A percentile compares a stretch with the other conserved stretches of the same genome.
These are phyloP conservation scores for Zosterops hypoxanthus DNA, from an alignment of 2,113 vertebrate species.

Conservation along the genomic window DNA sequence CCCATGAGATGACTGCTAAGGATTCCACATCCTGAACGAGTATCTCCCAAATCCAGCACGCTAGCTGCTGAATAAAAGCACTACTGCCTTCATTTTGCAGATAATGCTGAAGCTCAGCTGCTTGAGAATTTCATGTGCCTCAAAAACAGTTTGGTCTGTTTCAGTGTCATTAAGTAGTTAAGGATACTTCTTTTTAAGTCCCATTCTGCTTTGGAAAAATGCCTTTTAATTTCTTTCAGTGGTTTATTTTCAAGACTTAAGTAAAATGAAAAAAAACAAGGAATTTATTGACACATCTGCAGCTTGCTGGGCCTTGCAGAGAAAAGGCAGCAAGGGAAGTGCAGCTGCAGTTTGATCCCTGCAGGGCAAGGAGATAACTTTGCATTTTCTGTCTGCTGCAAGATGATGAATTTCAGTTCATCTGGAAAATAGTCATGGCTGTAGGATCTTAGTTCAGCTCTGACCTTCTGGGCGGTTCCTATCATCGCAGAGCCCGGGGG, in stretches of 20 bases:
- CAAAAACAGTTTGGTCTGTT: background rate
- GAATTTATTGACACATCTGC: background rate
- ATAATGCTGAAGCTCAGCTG: accelerated
- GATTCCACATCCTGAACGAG: background rate
- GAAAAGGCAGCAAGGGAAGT: background rate
- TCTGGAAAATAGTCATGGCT: constrained; percentile 33
- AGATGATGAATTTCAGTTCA: constrained; percentile 43
- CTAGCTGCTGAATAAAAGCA: background rate
- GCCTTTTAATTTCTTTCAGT: background rate
- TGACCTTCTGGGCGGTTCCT: background rate
- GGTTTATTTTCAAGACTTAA: background rate
- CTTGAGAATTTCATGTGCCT: background rate
- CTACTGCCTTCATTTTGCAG: background rate
- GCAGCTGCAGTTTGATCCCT: constrained; percentile 51
- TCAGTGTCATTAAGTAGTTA: background rate
- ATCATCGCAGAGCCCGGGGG: accelerated
- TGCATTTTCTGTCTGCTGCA: background rate
- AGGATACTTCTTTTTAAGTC: background rate
- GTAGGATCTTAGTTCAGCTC: background rate
- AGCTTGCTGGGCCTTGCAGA: constrained; percentile 2
- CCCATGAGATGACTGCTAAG: background rate
- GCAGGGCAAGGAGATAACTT: constrained; percentile 38
- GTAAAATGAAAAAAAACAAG: background rate
- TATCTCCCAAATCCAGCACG: background rate
- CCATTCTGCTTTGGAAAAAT: background rate